These are phyloP conservation scores for Gasterosteus nipponicus DNA, from an alignment of 2,113 vertebrate genomes.

Conservation along the genomic window DNA sequence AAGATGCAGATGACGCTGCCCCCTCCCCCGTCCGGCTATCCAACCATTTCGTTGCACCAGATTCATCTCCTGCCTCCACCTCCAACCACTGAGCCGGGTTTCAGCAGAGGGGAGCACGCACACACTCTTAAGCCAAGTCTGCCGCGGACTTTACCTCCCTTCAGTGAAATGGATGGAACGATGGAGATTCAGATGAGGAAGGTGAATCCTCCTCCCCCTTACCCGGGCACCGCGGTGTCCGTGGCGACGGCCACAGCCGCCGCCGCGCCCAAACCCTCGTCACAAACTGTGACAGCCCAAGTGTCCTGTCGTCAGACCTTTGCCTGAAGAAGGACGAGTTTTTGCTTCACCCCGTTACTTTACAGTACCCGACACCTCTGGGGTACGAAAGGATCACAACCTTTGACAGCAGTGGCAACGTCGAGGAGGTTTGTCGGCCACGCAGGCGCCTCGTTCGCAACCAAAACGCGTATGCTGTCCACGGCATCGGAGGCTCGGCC, in stretches of 20 bases:
- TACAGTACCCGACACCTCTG: constrained; percentile 90
- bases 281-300: constrained; percentile 79
- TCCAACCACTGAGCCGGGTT: constrained; percentile 74
- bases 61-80: constrained; percentile 79
- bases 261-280: constrained; percentile 77
- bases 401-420: constrained; percentile 98
- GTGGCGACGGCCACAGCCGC: constrained; percentile 68
- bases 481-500: constrained; percentile 82
- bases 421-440: constrained; percentile 96
- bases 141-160: constrained; percentile 73
- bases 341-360: constrained; percentile 85
- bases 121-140: constrained; percentile 82
- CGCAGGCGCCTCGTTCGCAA: constrained; percentile 90
- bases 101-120: constrained; percentile 82
- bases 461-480: constrained; percentile 89
- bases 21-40: constrained; percentile 76
- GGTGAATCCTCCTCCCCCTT: constrained; percentile 91
- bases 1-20: constrained; percentile 83
- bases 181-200: constrained; percentile 88
- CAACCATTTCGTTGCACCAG: constrained; percentile 81
- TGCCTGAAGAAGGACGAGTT: constrained; percentile 94
- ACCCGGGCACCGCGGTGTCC: constrained; percentile 89
- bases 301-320: constrained; percentile 82
- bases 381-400: constrained; percentile 98
- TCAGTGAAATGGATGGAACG: constrained; percentile 83